Percentiles rank a stretch among this genome's conserved stretches.
phyloP scores from a whole-genome alignment of 2,113 vertebrate genomes.

The Glaucidium brasilianum region DNA sequence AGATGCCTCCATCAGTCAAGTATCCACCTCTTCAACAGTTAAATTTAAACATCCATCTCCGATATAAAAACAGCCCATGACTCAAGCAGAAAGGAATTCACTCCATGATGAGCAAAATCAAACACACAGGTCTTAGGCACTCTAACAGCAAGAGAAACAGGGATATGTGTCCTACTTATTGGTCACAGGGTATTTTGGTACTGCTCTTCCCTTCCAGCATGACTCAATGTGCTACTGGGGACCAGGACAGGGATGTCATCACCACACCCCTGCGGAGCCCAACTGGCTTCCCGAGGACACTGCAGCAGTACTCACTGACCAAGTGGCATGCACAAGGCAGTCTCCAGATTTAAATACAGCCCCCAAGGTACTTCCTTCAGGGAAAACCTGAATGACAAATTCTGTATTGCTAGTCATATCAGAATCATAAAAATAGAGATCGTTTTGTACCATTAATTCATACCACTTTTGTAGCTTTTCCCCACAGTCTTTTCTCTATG shows the following conservation, averaged over 20 bases:
- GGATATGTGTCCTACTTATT: background rate
- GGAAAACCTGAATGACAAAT: background rate
- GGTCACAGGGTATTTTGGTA: background rate
- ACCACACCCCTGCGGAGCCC: background rate
- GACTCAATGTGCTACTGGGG: background rate
- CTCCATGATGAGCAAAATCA: background rate
- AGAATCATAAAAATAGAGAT: background rate
- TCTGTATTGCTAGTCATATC: background rate
- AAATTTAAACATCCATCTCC: background rate
- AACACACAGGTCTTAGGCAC: background rate
- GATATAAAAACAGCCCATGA: background rate
- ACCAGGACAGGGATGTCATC: background rate
- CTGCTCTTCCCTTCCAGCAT: background rate
- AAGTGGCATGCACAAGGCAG: background rate
- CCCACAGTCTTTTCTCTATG: background rate
- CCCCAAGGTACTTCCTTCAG: background rate
- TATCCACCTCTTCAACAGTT: background rate
- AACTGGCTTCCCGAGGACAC: background rate
- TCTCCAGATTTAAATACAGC: background rate
- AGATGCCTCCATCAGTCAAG: background rate
- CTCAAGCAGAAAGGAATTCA: background rate
- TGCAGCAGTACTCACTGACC: background rate
- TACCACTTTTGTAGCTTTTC: background rate
- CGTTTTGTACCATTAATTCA: background rate
- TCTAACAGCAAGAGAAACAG: background rate